Evolutionary conservation across 1,140 invertebrate species (phyloP).

Genomic region (Wasmannia auropunctata): DNA sequence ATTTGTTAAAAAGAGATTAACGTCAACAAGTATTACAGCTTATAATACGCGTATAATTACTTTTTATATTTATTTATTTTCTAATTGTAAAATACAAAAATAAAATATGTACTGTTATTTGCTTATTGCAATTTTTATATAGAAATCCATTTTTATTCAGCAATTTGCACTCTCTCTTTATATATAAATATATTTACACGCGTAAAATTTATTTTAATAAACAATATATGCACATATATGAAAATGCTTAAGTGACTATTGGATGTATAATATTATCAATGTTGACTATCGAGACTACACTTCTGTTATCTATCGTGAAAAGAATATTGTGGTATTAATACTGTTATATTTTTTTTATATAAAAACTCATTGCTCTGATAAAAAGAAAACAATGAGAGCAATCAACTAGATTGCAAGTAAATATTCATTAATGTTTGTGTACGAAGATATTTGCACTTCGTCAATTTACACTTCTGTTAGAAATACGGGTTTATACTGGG

Average conservation of each 20-base stretch:
- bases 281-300: slow-evolving; percentile 23
- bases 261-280: slow-evolving; percentile 6
- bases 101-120: neutral
- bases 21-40: neutral
- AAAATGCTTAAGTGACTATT: neutral
- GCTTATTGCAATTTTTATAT: neutral
- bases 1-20: neutral
- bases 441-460: neutral
- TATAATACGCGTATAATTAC: neutral
- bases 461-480: neutral
- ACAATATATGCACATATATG: neutral
- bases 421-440: slow-evolving; percentile 1
- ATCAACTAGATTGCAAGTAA: neutral
- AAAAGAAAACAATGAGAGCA: neutral
- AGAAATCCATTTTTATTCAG: no score
- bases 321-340: neutral
- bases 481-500: neutral
- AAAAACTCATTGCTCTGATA: neutral
- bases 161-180: no score
- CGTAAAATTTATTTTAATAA: slow-evolving; percentile 17
- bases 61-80: neutral
- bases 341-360: neutral
- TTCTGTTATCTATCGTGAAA: neutral
- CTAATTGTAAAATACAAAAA: neutral
- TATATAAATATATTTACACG: no score